A percentile compares a stretch with the other conserved stretches of the same genome.
phyloP scores from a whole-genome alignment of 2,797 vertebrate genomes.

The Neopelma chrysocephalum region DNA sequence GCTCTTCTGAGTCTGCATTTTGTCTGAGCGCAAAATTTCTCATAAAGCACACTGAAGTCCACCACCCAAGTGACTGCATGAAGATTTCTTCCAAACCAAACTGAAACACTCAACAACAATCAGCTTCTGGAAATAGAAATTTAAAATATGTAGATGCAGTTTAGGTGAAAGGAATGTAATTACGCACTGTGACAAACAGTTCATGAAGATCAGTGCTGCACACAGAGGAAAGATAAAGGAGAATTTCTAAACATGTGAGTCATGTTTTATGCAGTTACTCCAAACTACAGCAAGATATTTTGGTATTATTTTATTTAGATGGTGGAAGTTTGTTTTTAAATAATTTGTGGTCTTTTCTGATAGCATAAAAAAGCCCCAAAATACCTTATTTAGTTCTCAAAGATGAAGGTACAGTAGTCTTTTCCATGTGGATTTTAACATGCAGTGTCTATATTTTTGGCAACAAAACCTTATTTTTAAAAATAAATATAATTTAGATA shows the following conservation, averaged over 20 bases:
- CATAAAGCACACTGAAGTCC: neutral
- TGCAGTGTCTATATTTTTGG: neutral
- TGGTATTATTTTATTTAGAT: constrained; percentile 13
- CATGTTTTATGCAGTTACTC: constrained; percentile 21
- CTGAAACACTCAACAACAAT: neutral
- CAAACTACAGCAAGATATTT: constrained; percentile 21
- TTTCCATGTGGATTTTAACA: neutral
- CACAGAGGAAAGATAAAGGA: constrained; percentile 11
- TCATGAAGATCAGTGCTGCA: neutral
- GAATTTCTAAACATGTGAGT: neutral
- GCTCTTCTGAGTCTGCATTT: neutral
- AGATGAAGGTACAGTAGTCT: neutral
- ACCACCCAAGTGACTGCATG: neutral
- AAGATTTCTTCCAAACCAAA: neutral
- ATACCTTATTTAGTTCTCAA: neutral
- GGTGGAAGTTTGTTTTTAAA: constrained; percentile 23
- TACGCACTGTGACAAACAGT: neutral
- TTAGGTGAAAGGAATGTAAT: constrained; percentile 30
- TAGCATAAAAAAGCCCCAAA: neutral
- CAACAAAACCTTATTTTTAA: neutral
- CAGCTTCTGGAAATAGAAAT: neutral
- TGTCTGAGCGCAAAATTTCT: neutral
- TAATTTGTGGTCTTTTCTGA: neutral
- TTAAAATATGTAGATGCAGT: neutral
- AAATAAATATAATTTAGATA: neutral